These are phyloP conservation scores for Conchocele bisecta DNA, from an alignment of 2,888 invertebrate species.

Conservation along the genomic window DNA sequence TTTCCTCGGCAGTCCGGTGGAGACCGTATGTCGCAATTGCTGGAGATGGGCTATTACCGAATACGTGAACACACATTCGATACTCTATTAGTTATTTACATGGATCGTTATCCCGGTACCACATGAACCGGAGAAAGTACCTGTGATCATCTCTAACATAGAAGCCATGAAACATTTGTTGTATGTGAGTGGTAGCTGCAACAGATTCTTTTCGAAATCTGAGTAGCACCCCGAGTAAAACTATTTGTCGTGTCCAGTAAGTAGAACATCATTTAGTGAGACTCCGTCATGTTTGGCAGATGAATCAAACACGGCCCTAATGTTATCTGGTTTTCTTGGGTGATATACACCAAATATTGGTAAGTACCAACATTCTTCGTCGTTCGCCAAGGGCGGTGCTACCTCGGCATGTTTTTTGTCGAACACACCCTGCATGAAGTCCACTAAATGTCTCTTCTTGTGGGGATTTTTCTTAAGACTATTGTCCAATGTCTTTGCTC, in stretches of 20 bases:
- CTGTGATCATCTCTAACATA: constrained; percentile 7
- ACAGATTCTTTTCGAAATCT: constrained; percentile 16
- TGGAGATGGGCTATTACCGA: constrained; percentile 32
- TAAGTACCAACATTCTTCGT: constrained; percentile 56
- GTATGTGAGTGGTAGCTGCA: constrained; percentile 21
- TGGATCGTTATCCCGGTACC: constrained; percentile 23
- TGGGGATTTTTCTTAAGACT: constrained; percentile 9
- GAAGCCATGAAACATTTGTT: constrained; percentile 20
- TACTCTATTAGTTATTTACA: constrained; percentile 18
- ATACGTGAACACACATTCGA: constrained; percentile 27
- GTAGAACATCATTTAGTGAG: constrained; percentile 40
- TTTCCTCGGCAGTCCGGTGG: background rate
- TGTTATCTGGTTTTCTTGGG: constrained; percentile 48
- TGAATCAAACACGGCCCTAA: constrained; percentile 51
- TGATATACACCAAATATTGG: constrained; percentile 59
- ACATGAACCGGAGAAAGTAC: constrained; percentile 35
- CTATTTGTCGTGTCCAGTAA: background rate
- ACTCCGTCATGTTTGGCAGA: constrained; percentile 46
- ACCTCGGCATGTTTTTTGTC: constrained; percentile 43
- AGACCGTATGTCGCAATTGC: constrained; percentile 39
- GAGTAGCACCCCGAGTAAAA: constrained; percentile 28
- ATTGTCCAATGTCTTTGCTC: too few relatives aligned
- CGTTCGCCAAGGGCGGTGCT: constrained; percentile 27
- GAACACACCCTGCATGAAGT: constrained; percentile 39
- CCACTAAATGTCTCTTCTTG: constrained; percentile 35